These are phyloP conservation scores for Steinernema feltiae DNA, from an alignment of 1,140 invertebrate species.

Conservation along the genomic window DNA sequence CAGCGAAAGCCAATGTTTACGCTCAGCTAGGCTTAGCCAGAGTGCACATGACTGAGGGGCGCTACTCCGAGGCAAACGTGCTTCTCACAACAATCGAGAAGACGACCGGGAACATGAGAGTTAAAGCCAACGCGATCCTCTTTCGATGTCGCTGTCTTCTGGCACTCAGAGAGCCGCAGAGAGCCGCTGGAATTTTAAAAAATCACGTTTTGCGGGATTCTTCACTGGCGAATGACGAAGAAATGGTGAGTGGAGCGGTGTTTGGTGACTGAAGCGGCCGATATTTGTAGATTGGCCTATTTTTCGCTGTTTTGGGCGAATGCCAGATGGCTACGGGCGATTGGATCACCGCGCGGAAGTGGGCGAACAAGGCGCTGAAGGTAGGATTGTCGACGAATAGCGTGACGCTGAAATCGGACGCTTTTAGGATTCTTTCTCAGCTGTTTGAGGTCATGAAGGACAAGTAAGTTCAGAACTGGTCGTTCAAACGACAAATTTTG, in stretches of 20 bases:
- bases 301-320: background rate
- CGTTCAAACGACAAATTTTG: background rate
- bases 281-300: background rate
- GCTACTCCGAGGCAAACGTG: background rate
- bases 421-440: background rate
- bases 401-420: background rate
- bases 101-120: background rate
- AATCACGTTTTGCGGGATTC: background rate
- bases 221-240: background rate
- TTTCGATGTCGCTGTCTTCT: background rate
- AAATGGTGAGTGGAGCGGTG: background rate
- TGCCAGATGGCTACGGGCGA: background rate
- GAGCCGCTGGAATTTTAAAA: background rate
- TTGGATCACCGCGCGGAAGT: background rate
- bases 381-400: background rate
- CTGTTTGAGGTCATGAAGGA: background rate
- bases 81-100: background rate
- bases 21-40: background rate
- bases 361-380: background rate
- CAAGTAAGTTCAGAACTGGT: background rate
- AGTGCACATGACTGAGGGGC: background rate
- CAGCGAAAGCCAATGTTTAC: conserved; percentile 1
- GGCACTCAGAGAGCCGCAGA: background rate
- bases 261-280: background rate
- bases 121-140: conserved; percentile 1